Evolutionary conservation across 1,140 invertebrate genomes (phyloP).

Genomic region (Leptopilina boulardi): DNA sequence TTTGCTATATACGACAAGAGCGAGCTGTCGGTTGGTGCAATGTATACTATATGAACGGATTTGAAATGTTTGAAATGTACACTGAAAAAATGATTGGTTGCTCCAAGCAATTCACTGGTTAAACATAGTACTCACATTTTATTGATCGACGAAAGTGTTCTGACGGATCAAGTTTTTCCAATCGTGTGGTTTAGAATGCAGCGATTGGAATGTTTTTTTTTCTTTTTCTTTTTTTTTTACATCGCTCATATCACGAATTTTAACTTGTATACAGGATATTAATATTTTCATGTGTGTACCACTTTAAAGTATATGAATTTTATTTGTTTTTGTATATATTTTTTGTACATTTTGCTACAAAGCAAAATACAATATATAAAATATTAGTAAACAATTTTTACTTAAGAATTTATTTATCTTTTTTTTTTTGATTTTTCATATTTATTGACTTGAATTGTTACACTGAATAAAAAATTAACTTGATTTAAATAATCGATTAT

Average conservation of each 20-base stretch:
- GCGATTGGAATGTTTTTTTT: background rate
- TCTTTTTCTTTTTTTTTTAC: too few species aligned
- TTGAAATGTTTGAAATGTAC: slow-evolving; percentile 11
- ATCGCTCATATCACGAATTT: background rate
- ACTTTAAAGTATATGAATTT: too few species aligned
- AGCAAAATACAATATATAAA: too few species aligned
- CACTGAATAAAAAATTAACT: too few species aligned
- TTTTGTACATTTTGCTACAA: too few species aligned
- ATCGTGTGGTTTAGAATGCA: background rate
- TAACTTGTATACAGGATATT: background rate
- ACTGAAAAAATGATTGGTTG: slow-evolving; percentile 31
- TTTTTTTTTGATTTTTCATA: too few species aligned
- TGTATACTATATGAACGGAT: slow-evolving; percentile 6
- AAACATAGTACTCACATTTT: background rate
- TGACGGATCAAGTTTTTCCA: slow-evolving; percentile 2
- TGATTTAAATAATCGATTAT: too few species aligned
- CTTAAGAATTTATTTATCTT: too few species aligned
- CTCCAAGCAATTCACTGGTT: slow-evolving; percentile 1
- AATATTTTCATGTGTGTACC: background rate
- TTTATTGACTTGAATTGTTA: too few species aligned
- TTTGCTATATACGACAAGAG: background rate
- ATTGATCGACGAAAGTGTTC: slow-evolving; percentile 18
- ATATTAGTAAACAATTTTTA: too few species aligned
- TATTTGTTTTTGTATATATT: too few species aligned
- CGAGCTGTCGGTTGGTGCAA: background rate